Conservation (phyloP, 2,113 vertebrate species). For the Columba livia region DNA sequence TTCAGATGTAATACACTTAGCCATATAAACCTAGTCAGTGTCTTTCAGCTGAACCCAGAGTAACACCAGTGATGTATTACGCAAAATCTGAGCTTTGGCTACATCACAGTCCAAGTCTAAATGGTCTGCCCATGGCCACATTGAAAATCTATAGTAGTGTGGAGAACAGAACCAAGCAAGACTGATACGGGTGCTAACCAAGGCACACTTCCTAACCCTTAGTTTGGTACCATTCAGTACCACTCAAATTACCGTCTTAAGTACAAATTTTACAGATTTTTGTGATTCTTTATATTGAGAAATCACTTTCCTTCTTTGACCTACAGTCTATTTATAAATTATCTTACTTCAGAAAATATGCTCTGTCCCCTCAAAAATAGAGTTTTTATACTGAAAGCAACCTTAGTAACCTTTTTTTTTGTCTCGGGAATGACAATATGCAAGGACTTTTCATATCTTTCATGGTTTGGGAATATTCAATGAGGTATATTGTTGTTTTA, state of each 20-base stretch:
- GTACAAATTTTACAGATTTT: not conserved
- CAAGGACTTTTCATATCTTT: not conserved
- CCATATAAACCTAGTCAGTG: not conserved
- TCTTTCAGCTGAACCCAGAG: not conserved
- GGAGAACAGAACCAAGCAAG: not conserved
- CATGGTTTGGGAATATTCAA: not conserved
- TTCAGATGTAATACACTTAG: not conserved
- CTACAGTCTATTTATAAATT: not conserved
- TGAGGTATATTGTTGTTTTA: accelerated
- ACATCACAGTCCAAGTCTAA: not conserved
- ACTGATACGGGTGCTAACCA: not conserved
- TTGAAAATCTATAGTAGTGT: not conserved
- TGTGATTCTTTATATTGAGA: not conserved
- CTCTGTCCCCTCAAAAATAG: not conserved
- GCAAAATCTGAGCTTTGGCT: not conserved
- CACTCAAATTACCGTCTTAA: not conserved
- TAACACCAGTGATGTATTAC: accelerated
- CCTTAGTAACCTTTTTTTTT: not conserved
- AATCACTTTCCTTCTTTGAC: not conserved
- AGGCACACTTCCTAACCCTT: not conserved
- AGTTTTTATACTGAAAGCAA: not conserved
- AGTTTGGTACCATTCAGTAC: not conserved
- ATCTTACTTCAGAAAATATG: not conserved
- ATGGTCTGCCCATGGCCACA: not conserved
- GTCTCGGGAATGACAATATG: not conserved